Conservation (phyloP, 2,113 vertebrate genomes). For the Oreochromis spilurus region DNA sequence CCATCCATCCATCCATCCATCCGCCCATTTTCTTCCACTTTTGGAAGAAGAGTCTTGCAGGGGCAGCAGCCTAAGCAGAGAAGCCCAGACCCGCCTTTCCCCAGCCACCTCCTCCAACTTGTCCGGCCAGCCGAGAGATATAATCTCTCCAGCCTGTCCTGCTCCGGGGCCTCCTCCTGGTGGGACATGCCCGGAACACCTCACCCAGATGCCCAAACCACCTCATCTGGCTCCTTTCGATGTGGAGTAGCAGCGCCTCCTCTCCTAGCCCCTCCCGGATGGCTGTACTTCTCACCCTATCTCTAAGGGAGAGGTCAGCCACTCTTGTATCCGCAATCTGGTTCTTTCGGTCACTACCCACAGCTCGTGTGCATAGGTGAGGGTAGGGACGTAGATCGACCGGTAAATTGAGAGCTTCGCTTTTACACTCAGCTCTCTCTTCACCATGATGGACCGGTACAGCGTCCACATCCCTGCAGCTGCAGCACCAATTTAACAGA, state of each 20-base stretch:
- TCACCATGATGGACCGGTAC: neutral
- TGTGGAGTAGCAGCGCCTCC: neutral
- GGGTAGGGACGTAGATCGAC: no score
- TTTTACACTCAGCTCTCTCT: neutral
- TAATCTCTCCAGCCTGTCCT: neutral
- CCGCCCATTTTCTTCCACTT: neutral
- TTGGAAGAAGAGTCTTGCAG: neutral
- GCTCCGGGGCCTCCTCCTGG: neutral
- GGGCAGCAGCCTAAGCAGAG: neutral
- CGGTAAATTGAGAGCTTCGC: neutral
- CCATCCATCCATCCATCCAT: no score
- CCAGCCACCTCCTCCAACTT: neutral
- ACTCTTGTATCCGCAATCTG: neutral
- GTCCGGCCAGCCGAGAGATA: fast-evolving
- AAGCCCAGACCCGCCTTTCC: neutral
- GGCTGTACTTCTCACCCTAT: neutral
- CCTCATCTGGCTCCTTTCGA: neutral
- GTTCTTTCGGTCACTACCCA: no score
- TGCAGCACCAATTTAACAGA: neutral
- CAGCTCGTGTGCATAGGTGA: no score
- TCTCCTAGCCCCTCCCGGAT: neutral
- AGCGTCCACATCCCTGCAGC: neutral
- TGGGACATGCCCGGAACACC: neutral
- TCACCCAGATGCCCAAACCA: neutral
- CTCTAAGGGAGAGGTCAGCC: neutral